These are phyloP conservation scores for Athalia cordata DNA, from an alignment of 2,888 invertebrate species.

Conservation along the genomic window DNA sequence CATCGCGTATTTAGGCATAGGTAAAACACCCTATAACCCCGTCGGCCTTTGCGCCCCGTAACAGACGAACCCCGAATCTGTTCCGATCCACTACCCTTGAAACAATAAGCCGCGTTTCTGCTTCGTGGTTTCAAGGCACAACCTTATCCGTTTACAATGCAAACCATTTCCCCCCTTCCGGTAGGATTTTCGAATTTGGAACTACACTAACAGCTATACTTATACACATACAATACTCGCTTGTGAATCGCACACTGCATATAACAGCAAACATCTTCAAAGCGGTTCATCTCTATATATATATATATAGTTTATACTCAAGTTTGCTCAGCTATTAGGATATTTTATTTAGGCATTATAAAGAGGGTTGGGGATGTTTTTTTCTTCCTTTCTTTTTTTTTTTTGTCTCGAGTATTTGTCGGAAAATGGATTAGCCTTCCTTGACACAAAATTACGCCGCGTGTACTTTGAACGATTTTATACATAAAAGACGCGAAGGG, in stretches of 20 bases:
- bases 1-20: no score
- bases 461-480: no score
- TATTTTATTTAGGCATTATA: constrained; percentile 62
- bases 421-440: constrained; percentile 52
- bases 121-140: constrained; percentile 61
- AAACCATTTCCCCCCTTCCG: constrained; percentile 63
- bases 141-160: constrained; percentile 73
- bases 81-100: constrained; percentile 63
- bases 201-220: constrained; percentile 1
- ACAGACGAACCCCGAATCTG: constrained; percentile 60
- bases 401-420: constrained; percentile 29
- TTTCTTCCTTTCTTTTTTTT: constrained; percentile 38
- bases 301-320: no score
- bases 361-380: constrained; percentile 50
- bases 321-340: constrained; percentile 72
- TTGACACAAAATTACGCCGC: constrained; percentile 48
- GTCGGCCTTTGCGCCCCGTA: constrained; percentile 50
- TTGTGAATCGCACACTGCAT: constrained; percentile 57
- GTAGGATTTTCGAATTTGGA: constrained; percentile 62
- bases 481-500: neutral
- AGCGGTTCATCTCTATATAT: constrained; percentile 55
- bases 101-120: constrained; percentile 67
- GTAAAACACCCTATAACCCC: constrained; percentile 7
- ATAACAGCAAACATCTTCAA: constrained; percentile 58
- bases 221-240: constrained; percentile 41